Evolutionary conservation across 2,113 vertebrate species (phyloP), one percentile per base, ranked within the genome.

Genomic region (Notarius lentiginosus): DNA sequence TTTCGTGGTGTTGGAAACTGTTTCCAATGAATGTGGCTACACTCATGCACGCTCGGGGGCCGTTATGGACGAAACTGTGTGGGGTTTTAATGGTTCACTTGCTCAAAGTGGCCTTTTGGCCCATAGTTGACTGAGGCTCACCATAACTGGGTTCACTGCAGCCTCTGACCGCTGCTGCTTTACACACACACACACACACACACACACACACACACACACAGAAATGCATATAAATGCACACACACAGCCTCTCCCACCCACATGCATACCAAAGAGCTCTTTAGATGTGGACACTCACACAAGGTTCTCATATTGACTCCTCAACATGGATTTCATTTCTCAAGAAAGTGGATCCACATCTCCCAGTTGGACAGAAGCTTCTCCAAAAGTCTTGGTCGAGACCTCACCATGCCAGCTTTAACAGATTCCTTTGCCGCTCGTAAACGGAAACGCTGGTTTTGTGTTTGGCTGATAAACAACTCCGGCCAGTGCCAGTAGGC

Each of bases 281-380:
- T 87, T 49, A 87, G 85, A 88, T 85, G 82, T 88, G 14, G 85
- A 88, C 65, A 5, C 47, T 81, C 30, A 22, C 58, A n/a, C 24
- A 22, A 61, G 20, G 66, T 88, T 86, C 88, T 90, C 85, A 51
- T 86, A 55, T 91, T 91, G 89, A 89, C 84, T 79, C 27, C 82
- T 77, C 88, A 92, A 92, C 88, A 87, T 94, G 91, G 91, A 92
- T 93, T 90, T 84, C 86, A 92, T 94, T 94, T 93, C 47, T 84
- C 2, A 30, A 91, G 82, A 91, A 92, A 91, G 84, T 9, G 89
- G 87, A 91, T 86, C 88, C 90, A 90, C 91, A 90, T 90, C 93
- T 93, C 86, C 89, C 85, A 86, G 84, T 86, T 77, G 79, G 87
- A 90, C 87, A 85, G 89, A 91, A 91, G 90, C 87, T 88, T 91